Base-by-base conservation (phyloP, 2,797 vertebrate genomes). In the Antrozous pallidus region DNA sequence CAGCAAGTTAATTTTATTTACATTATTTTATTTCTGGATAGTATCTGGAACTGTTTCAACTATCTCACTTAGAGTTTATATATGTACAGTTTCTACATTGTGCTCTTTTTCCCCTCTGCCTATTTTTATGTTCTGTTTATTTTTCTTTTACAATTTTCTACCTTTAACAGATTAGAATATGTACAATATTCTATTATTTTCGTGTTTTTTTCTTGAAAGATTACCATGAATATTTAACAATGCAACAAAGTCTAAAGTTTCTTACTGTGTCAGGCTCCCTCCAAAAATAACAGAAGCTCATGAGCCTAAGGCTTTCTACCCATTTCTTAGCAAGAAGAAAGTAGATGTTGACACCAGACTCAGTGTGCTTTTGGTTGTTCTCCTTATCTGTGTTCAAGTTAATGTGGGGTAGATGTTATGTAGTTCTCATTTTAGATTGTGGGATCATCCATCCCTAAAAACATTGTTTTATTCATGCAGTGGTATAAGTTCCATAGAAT, bases 281-380 rank as follows among this genome's bases (percentile, higher is more conserved):
- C 36, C 28, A 74, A 79, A 95, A 85, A 63, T 65, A 31, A 63
- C 45, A 69, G 47, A 38, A 49, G 22, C 11, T 14, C 6, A 24
- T 2, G 31, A 12, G 20, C 26, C 3, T 70, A 26, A 80, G 36
- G 24, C 16, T 38, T 58, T 5, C 22, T 2, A 26, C 10, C 1
- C n/a, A 2, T 51, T 92, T 93, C 38, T 91, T 92, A 51, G 42
- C 17, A 47, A 70, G 36, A 94, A 90, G n/a, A 90, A 91, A 51
- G 28, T 84, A 51, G 36, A n/a, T 69, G 0, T 45, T 81, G 51
- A 36, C 1, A 26, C 54, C 4, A 73, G 20, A 73, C 28, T 74
- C 56, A n/a, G 17, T 75, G 18, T 54, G n/a, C 28, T 49, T 80
- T 85, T n/a, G 24, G 11, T 77, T 56, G 24, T 86, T 78, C 28